Conservation (phyloP, 2,888 invertebrate species). For the Mesorhabditis sp. region DNA sequence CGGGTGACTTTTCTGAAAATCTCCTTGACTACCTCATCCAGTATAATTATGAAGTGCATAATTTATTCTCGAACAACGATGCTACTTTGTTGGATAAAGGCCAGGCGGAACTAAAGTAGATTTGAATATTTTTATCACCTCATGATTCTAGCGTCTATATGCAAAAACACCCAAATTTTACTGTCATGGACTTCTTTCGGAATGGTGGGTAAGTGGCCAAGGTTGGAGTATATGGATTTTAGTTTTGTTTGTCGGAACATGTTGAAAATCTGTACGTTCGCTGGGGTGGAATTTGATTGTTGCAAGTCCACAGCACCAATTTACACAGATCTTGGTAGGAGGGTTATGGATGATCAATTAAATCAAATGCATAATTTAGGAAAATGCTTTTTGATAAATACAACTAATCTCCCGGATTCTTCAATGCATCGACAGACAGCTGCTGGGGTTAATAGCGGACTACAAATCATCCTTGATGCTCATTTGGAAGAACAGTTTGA, state of each 20-base stretch:
- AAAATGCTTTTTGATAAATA: too few relatives aligned
- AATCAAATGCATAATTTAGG: too few relatives aligned
- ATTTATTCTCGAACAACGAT: too few relatives aligned
- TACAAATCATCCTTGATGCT: slow-evolving; percentile 46
- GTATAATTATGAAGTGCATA: neutral
- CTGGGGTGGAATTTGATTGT: slow-evolving; percentile 39
- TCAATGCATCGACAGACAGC: slow-evolving; percentile 40
- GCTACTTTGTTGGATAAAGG: too few relatives aligned
- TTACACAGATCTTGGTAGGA: slow-evolving; percentile 47
- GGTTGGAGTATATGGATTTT: neutral
- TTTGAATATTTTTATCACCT: too few relatives aligned
- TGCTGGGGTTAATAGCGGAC: slow-evolving; percentile 35
- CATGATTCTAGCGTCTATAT: too few relatives aligned
- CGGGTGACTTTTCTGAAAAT: slow-evolving; percentile 25
- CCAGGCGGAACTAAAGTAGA: too few relatives aligned
- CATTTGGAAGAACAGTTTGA: slow-evolving; percentile 48
- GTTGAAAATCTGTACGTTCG: slow-evolving; percentile 48
- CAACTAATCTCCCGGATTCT: too few relatives aligned
- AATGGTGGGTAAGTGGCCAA: too few relatives aligned
- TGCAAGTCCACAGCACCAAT: slow-evolving; percentile 46
- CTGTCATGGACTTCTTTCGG: too few relatives aligned
- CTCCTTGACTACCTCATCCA: slow-evolving; percentile 33
- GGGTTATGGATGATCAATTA: too few relatives aligned
- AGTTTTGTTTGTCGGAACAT: slow-evolving; percentile 42
- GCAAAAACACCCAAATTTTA: too few relatives aligned